phyloP scores from a whole-genome alignment of 1,140 invertebrate genomes.

The Tetramorium simillimum region DNA sequence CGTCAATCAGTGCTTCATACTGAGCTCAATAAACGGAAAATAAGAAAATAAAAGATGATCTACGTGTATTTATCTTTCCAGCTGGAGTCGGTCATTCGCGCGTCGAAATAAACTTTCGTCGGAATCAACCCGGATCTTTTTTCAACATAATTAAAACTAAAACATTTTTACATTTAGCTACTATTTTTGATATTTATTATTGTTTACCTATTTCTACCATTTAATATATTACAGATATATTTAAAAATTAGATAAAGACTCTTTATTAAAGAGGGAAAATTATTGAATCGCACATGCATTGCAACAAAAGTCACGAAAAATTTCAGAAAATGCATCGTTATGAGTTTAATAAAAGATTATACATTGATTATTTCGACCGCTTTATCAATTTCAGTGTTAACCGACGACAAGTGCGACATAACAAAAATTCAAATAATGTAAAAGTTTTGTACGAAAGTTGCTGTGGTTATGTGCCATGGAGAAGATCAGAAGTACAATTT shows the following conservation, averaged over 20 bases:
- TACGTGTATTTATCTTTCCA: background rate
- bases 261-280: too few relatives aligned
- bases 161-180: background rate
- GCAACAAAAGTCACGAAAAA: too few relatives aligned
- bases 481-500: conserved; percentile 20
- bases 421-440: background rate
- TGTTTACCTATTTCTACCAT: background rate
- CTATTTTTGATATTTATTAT: background rate
- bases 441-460: conserved; percentile 24
- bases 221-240: too few relatives aligned
- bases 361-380: too few relatives aligned
- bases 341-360: background rate
- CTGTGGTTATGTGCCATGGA: background rate
- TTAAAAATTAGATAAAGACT: too few relatives aligned
- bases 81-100: background rate
- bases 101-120: background rate
- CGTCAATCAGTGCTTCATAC: conserved; percentile 23
- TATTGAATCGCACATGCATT: too few relatives aligned
- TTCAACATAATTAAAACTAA: background rate
- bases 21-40: conserved; percentile 3
- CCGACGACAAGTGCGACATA: background rate
- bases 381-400: background rate
- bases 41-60: conserved; percentile 5
- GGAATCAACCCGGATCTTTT: background rate
- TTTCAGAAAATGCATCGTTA: too few relatives aligned